Evolutionary conservation across 1,140 invertebrate species (phyloP), one percentile per base, ranked within the genome.

Genomic region (Cydia amplana): DNA sequence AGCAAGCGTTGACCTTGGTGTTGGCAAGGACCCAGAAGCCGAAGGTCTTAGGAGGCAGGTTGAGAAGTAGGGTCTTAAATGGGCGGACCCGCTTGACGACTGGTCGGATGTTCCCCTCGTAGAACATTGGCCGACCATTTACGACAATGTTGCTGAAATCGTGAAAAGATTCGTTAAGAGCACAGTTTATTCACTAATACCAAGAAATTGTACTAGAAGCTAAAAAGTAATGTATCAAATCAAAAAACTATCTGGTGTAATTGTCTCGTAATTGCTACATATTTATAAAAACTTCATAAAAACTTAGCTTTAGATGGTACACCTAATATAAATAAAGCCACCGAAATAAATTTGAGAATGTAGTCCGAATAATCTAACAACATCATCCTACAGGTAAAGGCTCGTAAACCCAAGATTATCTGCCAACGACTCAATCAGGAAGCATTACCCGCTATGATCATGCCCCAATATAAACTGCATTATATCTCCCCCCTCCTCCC

Each of bases 21-120:
- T 92, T 93, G 2, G 94, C 93, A 10, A 95, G 75, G 4, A 95
- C 93, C 94, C 94, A 95, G 79, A 95, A 95, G 0, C 94, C 94
- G 63, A 95, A 94, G 2, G 91, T 91, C 74, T 93, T 93, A 0
- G 94, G 88, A 16, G 94, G 93, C 3, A 95, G 74, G 40, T 91
- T 92, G 7, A 95, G 75, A 28, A 91, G 80, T 0, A 94, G 74
- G 0, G 90, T 92, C 75, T 93, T 91, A 55, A 88, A 91, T 32
- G 89, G 90, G 55, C 91, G 80, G 16, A 91, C 83, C 3, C 80
- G 85, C 75, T 90, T 88, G 0, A 94, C 87, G 0, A 85, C 78
- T 9, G 94, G 94, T 20, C 91, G 82, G 1, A 95, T 86, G 65
- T 94, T 87, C 0, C 87, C 91, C 78, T 93, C 93, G 67, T 93